Base-by-base conservation (phyloP, 2,113 vertebrate species). In the Tauraco erythrolophus region DNA sequence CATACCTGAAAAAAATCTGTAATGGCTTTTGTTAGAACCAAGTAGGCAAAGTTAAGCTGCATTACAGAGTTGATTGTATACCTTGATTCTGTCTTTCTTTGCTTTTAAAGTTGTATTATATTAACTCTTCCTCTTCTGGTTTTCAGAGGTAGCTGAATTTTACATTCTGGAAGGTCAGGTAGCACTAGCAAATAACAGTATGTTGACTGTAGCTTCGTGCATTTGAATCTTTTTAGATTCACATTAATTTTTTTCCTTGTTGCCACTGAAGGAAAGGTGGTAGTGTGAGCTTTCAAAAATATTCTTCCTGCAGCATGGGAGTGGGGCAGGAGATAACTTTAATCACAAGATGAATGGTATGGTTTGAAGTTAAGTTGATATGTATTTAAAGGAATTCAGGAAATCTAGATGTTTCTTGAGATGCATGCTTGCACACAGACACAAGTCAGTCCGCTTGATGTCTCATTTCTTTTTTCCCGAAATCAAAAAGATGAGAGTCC, bases 141-240 rank as follows among this genome's bases (percentile, higher is more conserved):
- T 89, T 95, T 89, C 84, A 84, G 88, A 90, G 61, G 35, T 85
- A 93, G 65, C 81, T 93, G 94, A 88, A 46, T 78, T 62, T 84
- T 75, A 8, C n/a, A 17, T 78, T 82, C 46, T 88, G 74, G 74
- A 92, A 93, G 74, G 70, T 93, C 82, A 90, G 78, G 61, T 71
- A 84, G 92, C 51, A 21, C 17, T 81, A 78, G 25, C n/a, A 68
- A 2, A 65, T 81, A 68, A 53, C n/a, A 74, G 2, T 69, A 6
- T 37, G 70, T 71, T 62, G 25, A 8, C 58, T 94, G 54, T 70
- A 75, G 72, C 46, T 85, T 84, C 62, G 64, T 60, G 46, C 43
- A 21, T 93, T 92, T 54, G 65, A 89, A 81, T 93, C 54, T 71
- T 80, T 77, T 58, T 53, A 60, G 68, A 66, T 70, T 84, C 51